Percentiles rank a stretch among this genome's conserved stretches.
Conservation (phyloP, 2,113 vertebrate genomes). For the Bostrychus sinensis region DNA sequence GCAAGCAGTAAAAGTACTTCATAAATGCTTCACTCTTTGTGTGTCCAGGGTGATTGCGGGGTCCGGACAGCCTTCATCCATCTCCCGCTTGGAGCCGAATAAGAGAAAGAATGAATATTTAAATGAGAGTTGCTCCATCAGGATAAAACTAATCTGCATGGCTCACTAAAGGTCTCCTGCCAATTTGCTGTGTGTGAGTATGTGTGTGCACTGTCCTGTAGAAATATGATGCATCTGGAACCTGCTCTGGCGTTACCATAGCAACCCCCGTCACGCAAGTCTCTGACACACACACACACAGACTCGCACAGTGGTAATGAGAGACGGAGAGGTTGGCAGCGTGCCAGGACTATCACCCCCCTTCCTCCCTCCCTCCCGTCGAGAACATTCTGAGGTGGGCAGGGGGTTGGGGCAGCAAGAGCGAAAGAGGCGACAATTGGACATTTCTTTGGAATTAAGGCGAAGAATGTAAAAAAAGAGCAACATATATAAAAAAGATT, state of each 20-base stretch:
- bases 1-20: not conserved
- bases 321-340: slow-evolving; percentile 74
- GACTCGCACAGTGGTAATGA: slow-evolving; percentile 66
- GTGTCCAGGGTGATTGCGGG: slow-evolving; percentile 5
- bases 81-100: slow-evolving; percentile 31
- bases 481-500: not conserved
- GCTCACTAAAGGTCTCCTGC: slow-evolving; percentile 64
- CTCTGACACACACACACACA: slow-evolving; percentile 33
- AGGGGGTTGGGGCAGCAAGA: slow-evolving; percentile 37
- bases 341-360: slow-evolving; percentile 68
- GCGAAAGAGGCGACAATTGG: slow-evolving; percentile 7
- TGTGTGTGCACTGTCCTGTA: slow-evolving; percentile 46
- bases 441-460: slow-evolving; percentile 15
- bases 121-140: slow-evolving; percentile 75
- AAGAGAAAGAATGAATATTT: slow-evolving; percentile 77
- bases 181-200: slow-evolving; percentile 31
- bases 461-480: slow-evolving; percentile 3
- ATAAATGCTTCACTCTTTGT: slow-evolving; percentile 10
- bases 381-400: slow-evolving; percentile 60
- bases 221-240: slow-evolving; percentile 72
- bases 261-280: slow-evolving; percentile 63
- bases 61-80: slow-evolving; percentile 29
- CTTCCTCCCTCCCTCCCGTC: slow-evolving; percentile 28
- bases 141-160: slow-evolving; percentile 77
- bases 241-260: slow-evolving; percentile 73